These are phyloP conservation scores for Epistrophella euchroma DNA, from an alignment of 2,888 invertebrate genomes.

Conservation along the genomic window DNA sequence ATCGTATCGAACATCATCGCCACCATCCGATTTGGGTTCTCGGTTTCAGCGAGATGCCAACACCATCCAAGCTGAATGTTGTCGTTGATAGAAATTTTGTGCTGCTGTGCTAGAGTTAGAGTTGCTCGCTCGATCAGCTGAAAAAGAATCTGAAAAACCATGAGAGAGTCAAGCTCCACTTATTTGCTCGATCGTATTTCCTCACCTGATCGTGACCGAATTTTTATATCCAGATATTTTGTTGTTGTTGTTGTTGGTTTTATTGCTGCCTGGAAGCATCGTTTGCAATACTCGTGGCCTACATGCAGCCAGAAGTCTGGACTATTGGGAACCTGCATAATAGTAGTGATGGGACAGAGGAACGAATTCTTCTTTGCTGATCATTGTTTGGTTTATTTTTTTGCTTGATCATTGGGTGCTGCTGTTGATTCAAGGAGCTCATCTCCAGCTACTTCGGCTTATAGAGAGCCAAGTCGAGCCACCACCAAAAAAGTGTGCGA, in stretches of 20 bases:
- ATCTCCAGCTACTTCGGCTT: slow-evolving; percentile 48
- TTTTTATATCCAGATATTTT: slow-evolving; percentile 53
- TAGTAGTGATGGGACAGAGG: slow-evolving; percentile 21
- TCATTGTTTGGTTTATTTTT: slow-evolving; percentile 53
- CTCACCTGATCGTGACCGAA: slow-evolving; percentile 76
- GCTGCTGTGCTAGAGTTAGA: slow-evolving; percentile 32
- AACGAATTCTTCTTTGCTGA: slow-evolving; percentile 34
- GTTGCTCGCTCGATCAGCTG: slow-evolving; percentile 6
- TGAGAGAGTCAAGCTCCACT: slow-evolving; percentile 76
- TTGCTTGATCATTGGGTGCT: slow-evolving; percentile 4
- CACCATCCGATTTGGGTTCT: slow-evolving; percentile 58
- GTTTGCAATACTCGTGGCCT: slow-evolving; percentile 54
- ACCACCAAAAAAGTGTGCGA: slow-evolving; percentile 45
- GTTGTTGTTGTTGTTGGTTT: slow-evolving; percentile 29
- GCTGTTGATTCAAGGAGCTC: slow-evolving; percentile 47
- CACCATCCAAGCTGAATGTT: background rate
- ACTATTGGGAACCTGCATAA: slow-evolving; percentile 18
- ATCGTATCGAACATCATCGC: slow-evolving; percentile 74
- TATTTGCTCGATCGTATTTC: slow-evolving; percentile 75
- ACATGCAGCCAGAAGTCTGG: slow-evolving; percentile 43
- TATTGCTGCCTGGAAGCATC: slow-evolving; percentile 38
- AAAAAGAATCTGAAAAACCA: slow-evolving; percentile 51
- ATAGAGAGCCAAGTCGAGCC: background rate
- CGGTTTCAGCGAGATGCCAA: too few relatives aligned
- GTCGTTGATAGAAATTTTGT: slow-evolving; percentile 52